Evolutionary conservation across 1,140 invertebrate species (phyloP).

Genomic region (Philotrypesis tridentata): DNA sequence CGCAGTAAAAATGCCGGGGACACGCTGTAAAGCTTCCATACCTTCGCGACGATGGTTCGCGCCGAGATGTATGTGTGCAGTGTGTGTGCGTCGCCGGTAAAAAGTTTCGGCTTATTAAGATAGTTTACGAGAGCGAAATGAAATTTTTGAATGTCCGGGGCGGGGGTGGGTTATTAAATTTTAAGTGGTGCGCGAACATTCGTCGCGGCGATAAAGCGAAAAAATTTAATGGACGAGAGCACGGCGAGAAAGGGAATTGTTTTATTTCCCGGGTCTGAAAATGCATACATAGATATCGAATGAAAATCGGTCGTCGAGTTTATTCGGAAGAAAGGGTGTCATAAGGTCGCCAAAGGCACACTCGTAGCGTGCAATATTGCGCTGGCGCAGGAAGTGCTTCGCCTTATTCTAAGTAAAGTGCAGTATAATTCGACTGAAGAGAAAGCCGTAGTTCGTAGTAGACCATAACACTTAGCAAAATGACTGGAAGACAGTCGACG

Average conservation of each 20-base stretch:
- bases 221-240: neutral
- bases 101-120: neutral
- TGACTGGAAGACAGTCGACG: too few species aligned
- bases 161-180: neutral
- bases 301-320: neutral
- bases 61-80: too few species aligned
- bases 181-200: neutral
- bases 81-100: too few species aligned
- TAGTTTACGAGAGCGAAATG: neutral
- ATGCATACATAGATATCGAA: neutral
- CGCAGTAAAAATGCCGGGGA: neutral
- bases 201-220: neutral
- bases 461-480: neutral
- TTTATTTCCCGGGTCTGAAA: neutral
- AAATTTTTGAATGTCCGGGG: neutral
- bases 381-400: neutral
- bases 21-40: constrained; percentile 7
- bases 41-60: neutral
- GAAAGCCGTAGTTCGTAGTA: too few species aligned
- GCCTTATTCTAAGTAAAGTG: neutral
- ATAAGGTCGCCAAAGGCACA: too few species aligned
- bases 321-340: too few species aligned
- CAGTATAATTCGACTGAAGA: neutral
- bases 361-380: neutral
- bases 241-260: neutral